phyloP scores from a whole-genome alignment of 1,140 invertebrate genomes.

The Drosophila virilis region DNA sequence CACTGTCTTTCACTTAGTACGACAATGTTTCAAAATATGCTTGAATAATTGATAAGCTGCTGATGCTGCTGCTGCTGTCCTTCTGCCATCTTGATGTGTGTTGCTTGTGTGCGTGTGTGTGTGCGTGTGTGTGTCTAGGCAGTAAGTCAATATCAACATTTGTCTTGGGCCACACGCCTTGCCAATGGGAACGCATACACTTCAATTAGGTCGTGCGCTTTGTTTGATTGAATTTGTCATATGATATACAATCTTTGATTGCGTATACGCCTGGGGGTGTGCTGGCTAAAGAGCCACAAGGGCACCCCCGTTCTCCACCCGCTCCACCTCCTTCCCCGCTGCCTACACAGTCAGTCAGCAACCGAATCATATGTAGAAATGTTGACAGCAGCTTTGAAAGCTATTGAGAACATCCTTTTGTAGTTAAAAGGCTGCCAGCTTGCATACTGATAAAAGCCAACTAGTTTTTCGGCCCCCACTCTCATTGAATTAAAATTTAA shows the following conservation, averaged over 20 bases:
- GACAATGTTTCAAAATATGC: constrained; percentile 74
- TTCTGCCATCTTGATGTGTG: too few species aligned
- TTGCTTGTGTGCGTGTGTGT: constrained; percentile 24
- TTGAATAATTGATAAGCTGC: constrained; percentile 74
- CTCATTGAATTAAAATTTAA: constrained; percentile 56
- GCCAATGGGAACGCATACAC: constrained; percentile 49
- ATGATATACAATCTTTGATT: constrained; percentile 79
- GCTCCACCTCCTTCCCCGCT: not conserved
- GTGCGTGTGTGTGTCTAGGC: constrained; percentile 43
- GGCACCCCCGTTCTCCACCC: not conserved
- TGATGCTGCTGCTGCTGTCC: constrained; percentile 35
- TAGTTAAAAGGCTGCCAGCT: constrained; percentile 42
- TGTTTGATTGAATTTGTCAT: constrained; percentile 82
- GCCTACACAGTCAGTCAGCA: constrained; percentile 31
- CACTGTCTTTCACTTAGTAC: constrained; percentile 22
- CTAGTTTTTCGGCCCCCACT: constrained; percentile 37
- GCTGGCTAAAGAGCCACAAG: too few species aligned
- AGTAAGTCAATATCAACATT: constrained; percentile 48
- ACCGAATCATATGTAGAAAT: constrained; percentile 53
- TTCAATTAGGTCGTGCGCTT: constrained; percentile 73
- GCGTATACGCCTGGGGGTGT: constrained; percentile 61
- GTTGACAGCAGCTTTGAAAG: constrained; percentile 39
- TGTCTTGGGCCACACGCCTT: constrained; percentile 18
- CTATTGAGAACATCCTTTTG: constrained; percentile 29
- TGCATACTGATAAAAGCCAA: constrained; percentile 68